Evolutionary conservation across 2,113 vertebrate species (phyloP).

Genomic region (Orientallactaga bullata): DNA sequence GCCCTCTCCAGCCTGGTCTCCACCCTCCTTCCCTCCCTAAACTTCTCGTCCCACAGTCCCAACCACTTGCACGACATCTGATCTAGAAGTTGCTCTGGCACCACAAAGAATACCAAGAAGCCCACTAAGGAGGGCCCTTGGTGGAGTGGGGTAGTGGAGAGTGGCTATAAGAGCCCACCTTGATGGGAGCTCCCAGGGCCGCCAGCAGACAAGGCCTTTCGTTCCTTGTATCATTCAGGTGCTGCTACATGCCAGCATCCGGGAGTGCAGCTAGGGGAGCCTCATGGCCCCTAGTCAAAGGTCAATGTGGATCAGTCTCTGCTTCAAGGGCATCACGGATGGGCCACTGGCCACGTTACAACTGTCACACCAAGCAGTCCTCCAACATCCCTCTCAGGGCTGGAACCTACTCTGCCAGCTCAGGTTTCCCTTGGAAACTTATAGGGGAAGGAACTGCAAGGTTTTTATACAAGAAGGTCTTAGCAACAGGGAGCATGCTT

Average conservation of each 20-base stretch:
- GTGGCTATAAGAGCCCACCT: not conserved
- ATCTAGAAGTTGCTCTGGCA: not conserved
- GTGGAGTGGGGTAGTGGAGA: too few species aligned
- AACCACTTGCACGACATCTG: not conserved
- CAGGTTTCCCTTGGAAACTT: not conserved
- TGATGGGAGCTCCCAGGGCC: accelerated
- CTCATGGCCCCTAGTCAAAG: not conserved
- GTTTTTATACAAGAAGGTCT: not conserved
- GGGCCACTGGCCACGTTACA: not conserved
- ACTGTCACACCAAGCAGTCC: not conserved
- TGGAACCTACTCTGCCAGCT: not conserved
- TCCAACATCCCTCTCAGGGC: not conserved
- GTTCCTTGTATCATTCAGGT: not conserved
- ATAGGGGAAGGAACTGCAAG: constrained; percentile 24
- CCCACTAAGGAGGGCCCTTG: too few species aligned
- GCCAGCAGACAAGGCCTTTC: not conserved
- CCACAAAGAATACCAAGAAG: too few species aligned
- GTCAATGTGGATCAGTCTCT: not conserved
- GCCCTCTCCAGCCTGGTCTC: not conserved
- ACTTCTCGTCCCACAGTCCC: not conserved
- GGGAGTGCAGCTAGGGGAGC: not conserved
- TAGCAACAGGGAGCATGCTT: not conserved
- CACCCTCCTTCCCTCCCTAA: not conserved
- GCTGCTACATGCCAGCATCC: not conserved
- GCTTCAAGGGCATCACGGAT: not conserved